phyloP scores from a whole-genome alignment of 2,113 vertebrate species.

The Carettochelys insculpta region DNA sequence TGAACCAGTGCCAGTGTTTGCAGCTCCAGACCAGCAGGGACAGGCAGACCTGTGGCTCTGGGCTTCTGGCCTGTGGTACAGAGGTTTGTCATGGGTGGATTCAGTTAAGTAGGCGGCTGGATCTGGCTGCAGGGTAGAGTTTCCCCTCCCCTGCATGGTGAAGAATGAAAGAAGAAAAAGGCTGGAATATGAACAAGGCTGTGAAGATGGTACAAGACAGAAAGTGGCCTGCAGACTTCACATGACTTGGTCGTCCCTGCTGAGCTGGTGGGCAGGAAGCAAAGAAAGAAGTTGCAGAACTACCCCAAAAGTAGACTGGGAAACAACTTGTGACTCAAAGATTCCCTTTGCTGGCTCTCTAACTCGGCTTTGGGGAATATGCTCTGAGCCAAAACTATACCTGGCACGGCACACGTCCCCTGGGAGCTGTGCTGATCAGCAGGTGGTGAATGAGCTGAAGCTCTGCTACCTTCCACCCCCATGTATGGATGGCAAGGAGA shows the following conservation, averaged over 20 bases:
- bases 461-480: background rate
- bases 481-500: background rate
- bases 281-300: background rate
- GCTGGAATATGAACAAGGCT: background rate
- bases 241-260: background rate
- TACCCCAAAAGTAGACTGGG: background rate
- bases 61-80: too few species aligned
- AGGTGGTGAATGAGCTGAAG: background rate
- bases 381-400: background rate
- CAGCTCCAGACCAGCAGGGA: too few species aligned
- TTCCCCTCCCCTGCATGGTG: too few species aligned
- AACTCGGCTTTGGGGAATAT: background rate
- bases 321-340: background rate
- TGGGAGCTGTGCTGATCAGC: background rate
- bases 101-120: too few species aligned
- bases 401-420: background rate
- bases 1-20: too few species aligned
- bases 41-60: too few species aligned
- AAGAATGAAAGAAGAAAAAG: background rate
- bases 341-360: background rate
- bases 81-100: too few species aligned
- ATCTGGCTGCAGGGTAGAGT: too few species aligned
- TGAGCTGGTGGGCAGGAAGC: background rate
- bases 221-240: background rate
- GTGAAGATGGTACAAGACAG: background rate